These are phyloP conservation scores for Dicrostonyx torquatus DNA, from an alignment of 2,797 vertebrate species.

Conservation along the genomic window DNA sequence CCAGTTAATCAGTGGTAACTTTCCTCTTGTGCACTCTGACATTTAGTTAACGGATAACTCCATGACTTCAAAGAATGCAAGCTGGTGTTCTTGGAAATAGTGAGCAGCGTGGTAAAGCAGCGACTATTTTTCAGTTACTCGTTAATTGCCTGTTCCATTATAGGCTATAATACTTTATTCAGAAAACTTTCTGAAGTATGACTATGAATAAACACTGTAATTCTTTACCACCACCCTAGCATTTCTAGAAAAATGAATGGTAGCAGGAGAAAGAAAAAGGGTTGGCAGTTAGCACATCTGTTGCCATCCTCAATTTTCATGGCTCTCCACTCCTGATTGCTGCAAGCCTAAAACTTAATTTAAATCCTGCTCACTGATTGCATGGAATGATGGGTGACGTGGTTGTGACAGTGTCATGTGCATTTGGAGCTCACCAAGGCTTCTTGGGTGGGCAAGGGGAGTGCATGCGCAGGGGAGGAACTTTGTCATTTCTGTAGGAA, in stretches of 20 bases:
- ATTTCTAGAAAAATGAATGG: slow-evolving; percentile 46
- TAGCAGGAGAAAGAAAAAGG: neutral
- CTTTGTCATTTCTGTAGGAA: neutral
- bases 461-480: neutral
- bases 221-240: slow-evolving; percentile 34
- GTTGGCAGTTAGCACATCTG: neutral
- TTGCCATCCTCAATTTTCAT: neutral
- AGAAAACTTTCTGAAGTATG: slow-evolving; percentile 59
- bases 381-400: neutral
- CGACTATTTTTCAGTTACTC: slow-evolving; percentile 58
- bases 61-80: slow-evolving; percentile 54
- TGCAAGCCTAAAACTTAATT: neutral
- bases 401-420: neutral
- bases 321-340: neutral
- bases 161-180: slow-evolving; percentile 57
- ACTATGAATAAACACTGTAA: slow-evolving; percentile 63
- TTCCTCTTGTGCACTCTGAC: slow-evolving; percentile 18
- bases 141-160: slow-evolving; percentile 63
- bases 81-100: slow-evolving; percentile 42
- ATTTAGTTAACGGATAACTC: slow-evolving; percentile 69
- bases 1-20: slow-evolving; percentile 35
- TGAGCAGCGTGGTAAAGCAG: slow-evolving; percentile 40
- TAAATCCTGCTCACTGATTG: neutral
- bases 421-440: neutral
- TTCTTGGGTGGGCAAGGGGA: neutral